These are phyloP conservation scores for Smutsia temminckii DNA, from an alignment of 2,797 vertebrate species.

Conservation along the genomic window DNA sequence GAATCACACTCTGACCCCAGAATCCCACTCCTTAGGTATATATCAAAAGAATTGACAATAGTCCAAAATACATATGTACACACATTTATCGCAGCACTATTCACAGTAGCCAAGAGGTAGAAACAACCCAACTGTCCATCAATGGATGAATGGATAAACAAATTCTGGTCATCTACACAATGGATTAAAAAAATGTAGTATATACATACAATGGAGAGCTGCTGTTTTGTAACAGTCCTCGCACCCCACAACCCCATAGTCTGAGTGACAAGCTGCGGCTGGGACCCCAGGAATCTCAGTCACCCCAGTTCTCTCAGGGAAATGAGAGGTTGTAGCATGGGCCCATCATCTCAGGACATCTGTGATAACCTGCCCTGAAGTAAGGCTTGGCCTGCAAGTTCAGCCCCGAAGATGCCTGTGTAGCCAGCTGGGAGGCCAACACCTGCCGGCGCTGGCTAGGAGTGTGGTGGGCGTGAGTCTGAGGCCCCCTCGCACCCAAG, in stretches of 20 bases:
- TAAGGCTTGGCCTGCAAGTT: no score
- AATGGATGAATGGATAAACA: neutral
- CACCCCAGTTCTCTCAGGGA: neutral
- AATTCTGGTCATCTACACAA: no score
- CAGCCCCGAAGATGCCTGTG: accelerated
- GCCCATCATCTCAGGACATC: no score
- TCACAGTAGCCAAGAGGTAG: neutral
- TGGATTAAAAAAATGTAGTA: neutral
- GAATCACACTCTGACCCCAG: neutral
- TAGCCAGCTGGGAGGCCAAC: accelerated
- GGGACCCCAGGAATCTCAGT: neutral
- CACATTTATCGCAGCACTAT: neutral
- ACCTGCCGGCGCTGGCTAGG: neutral
- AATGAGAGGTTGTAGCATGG: neutral
- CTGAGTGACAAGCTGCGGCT: neutral
- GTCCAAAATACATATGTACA: no score
- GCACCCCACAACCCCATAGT: neutral
- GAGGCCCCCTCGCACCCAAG: no score
- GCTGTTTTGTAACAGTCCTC: neutral
- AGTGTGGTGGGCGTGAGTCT: neutral
- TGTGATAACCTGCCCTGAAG: neutral
- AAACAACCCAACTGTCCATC: neutral
- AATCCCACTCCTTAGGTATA: neutral
- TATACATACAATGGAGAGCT: neutral
- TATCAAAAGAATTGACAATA: neutral